Base-by-base conservation (phyloP, 2,888 invertebrate genomes). In the Notodonta dromedarius region DNA sequence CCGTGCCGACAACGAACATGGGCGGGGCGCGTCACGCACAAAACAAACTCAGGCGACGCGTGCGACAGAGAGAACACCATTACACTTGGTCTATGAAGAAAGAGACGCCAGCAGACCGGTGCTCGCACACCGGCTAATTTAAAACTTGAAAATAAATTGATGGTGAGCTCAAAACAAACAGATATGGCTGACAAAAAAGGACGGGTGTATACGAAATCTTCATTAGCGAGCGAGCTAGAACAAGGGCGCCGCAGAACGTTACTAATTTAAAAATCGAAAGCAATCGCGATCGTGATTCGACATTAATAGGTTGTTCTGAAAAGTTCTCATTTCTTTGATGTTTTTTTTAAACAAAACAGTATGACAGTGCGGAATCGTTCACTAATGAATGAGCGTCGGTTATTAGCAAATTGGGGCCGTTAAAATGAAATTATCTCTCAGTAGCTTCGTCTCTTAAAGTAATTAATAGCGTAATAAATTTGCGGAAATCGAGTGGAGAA, bases 11-110 rank as follows among this genome's bases (percentile, higher is more conserved):
- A 76, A 83, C 83, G 68, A 75, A 80, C 79, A 76, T 75, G 89
- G 93, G 93, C 93, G 93, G 83, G 90, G 89, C 92, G 79, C 90
- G 91, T 93, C 92, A 92, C 92, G 92, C 91, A 87, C 90, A 86
- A 93, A 93, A 93, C 93, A 93, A 92, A 93, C 91, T 87, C 59
- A 79, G 80, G 85, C 85, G 86, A 86, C 79, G 81, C 80, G 85
- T 57, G 78, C 74, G 84, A 91, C 77, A 81, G 83, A 81, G 86
- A 90, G 78, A 72, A 75, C 67, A 66, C 70, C 67, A 84, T 65
- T 39, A 61, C 53, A 48, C 69, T 48, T 65, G 61, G 65, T 62
- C 75, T 63, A 63, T 72, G n/a, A 11, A 42, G 68, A 74, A 61
- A 66, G 70, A 69, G 87, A 89, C 83, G 72, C 78, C 74, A 74